Conservation (phyloP, 2,113 vertebrate species). For the Phaethon lepturus region DNA sequence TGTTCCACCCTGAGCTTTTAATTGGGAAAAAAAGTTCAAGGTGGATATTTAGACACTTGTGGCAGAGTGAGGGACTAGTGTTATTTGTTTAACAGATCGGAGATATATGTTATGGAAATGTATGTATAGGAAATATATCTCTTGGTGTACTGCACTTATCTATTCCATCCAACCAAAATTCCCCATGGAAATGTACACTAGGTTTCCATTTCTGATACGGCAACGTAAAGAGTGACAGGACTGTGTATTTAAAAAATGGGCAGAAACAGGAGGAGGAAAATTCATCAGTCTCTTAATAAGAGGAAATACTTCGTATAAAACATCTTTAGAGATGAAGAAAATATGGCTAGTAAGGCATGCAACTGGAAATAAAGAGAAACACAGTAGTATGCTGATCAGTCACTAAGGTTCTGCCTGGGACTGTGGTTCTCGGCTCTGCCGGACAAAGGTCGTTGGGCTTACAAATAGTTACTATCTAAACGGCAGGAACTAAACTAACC, state of each 20-base stretch:
- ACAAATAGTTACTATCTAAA: constrained; percentile 27
- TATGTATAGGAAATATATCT: background rate
- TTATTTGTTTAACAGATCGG: background rate
- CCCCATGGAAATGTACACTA: constrained; percentile 14
- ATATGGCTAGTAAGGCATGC: background rate
- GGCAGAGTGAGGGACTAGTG: background rate
- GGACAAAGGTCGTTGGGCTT: constrained; percentile 28
- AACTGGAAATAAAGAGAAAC: background rate
- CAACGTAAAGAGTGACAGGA: background rate
- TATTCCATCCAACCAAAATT: constrained; percentile 20
- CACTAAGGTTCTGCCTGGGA: background rate
- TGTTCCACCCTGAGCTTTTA: background rate
- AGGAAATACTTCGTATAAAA: background rate
- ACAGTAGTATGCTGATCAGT: background rate
- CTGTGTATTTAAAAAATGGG: background rate
- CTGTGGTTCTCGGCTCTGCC: background rate
- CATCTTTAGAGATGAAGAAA: background rate
- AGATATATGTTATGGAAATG: background rate
- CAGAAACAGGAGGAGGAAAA: background rate
- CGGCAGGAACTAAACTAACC: background rate
- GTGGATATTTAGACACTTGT: background rate
- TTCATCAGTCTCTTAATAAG: background rate
- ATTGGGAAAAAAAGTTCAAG: background rate
- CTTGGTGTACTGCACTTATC: constrained; percentile 19
- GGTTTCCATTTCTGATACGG: constrained; percentile 29